Evolutionary conservation across 2,888 invertebrate genomes (phyloP).

Genomic region (Dolichomitus sp.): DNA sequence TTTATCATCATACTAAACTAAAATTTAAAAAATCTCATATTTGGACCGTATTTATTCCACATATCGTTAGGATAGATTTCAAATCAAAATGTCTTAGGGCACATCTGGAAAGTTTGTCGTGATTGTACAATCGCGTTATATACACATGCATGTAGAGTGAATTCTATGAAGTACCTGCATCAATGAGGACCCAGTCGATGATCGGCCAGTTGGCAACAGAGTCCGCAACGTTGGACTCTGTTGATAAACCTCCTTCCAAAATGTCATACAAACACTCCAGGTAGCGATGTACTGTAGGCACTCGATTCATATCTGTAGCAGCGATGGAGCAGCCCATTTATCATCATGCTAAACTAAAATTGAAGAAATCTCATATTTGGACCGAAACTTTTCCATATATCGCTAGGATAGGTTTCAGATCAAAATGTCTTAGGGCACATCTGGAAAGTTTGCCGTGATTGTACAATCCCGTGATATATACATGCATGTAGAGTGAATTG

Average conservation of each 20-base stretch:
- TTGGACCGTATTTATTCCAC: neutral
- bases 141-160: neutral
- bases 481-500: neutral
- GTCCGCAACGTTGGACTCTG: conserved; percentile 64
- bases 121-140: neutral
- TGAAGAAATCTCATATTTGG: conserved; percentile 2
- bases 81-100: no score
- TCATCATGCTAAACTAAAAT: neutral
- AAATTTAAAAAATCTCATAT: conserved; percentile 4
- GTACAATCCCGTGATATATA: neutral
- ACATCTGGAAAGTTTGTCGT: no score
- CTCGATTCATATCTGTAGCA: conserved; percentile 12
- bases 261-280: conserved; percentile 68
- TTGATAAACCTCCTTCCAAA: conserved; percentile 79
- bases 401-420: neutral
- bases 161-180: conserved; percentile 20
- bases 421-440: neutral
- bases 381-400: neutral
- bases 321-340: neutral
- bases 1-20: neutral
- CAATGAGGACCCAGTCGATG: conserved; percentile 38
- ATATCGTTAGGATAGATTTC: no score
- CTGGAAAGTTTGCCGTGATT: neutral
- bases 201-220: conserved; percentile 53
- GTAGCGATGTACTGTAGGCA: conserved; percentile 71